These are phyloP conservation scores for Brenthis ino DNA, from an alignment of 2,888 invertebrate species.

Conservation along the genomic window DNA sequence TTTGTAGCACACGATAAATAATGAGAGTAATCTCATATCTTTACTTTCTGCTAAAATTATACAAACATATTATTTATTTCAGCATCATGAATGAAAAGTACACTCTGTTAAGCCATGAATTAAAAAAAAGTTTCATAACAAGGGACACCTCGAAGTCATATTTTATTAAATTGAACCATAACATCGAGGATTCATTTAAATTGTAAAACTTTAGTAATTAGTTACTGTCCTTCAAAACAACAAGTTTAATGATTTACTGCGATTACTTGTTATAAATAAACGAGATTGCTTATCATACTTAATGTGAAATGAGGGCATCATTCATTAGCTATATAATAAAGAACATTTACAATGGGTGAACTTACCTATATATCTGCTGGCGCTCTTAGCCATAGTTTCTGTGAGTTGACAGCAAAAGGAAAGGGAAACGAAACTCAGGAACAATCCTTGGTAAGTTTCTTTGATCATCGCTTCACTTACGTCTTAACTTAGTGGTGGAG, in stretches of 20 bases:
- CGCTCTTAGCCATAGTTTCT: constrained; percentile 77
- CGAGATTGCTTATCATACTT: background rate
- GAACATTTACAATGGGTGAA: constrained; percentile 13
- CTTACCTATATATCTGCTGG: constrained; percentile 76
- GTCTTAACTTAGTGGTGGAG: constrained; percentile 30
- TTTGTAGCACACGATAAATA: constrained; percentile 23
- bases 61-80: background rate
- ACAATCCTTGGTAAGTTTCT: constrained; percentile 75
- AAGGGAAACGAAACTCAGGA: constrained; percentile 75
- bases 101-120: background rate
- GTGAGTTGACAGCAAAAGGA: constrained; percentile 78
- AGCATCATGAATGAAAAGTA: background rate
- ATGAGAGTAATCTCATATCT: constrained; percentile 1
- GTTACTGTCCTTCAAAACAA: constrained; percentile 23
- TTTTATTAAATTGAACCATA: constrained; percentile 21
- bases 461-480: constrained; percentile 66
- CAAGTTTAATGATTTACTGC: constrained; percentile 31
- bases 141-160: constrained; percentile 15
- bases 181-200: constrained; percentile 24
- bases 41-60: constrained; percentile 1
- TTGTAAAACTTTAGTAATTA: constrained; percentile 35
- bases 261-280: constrained; percentile 1
- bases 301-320: background rate
- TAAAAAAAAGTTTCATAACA: constrained; percentile 22
- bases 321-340: background rate